phyloP scores from a whole-genome alignment of 2,888 invertebrate genomes.

The Isotomurus palustris region DNA sequence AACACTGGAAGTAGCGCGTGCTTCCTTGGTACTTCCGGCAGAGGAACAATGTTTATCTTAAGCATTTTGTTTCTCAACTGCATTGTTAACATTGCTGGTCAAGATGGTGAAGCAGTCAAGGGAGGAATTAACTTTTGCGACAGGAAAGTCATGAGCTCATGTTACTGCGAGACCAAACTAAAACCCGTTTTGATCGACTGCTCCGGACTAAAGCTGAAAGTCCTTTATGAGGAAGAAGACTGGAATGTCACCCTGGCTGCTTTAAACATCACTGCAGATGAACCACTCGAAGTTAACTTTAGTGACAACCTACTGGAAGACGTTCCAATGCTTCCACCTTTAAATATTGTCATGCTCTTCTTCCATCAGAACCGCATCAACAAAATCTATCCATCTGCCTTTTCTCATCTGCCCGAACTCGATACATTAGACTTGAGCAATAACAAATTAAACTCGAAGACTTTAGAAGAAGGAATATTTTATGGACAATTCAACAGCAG shows the following conservation, averaged over 20 bases:
- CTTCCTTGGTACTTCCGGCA: too few relatives aligned
- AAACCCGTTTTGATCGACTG: conserved; percentile 12
- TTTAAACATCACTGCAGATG: conserved; percentile 2
- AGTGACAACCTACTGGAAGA: conserved; percentile 22
- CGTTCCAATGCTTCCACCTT: conserved; percentile 21
- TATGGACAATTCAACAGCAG: conserved; percentile 25
- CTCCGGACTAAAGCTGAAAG: conserved; percentile 7
- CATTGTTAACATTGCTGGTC: background rate
- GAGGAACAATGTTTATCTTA: too few relatives aligned
- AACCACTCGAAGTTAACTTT: conserved; percentile 27
- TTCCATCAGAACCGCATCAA: conserved; percentile 30
- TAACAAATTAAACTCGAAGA: conserved; percentile 25
- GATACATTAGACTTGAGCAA: conserved; percentile 32
- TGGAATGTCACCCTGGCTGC: conserved; percentile 31
- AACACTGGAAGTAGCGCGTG: too few relatives aligned
- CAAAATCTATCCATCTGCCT: conserved; percentile 33
- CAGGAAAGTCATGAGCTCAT: conserved; percentile 4
- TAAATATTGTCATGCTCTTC: conserved; percentile 20
- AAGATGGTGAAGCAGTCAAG: background rate
- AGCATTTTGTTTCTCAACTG: too few relatives aligned
- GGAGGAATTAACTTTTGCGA: conserved; percentile 17
- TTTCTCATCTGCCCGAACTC: conserved; percentile 29
- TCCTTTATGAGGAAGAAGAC: conserved; percentile 24
- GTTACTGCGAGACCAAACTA: conserved; percentile 12
- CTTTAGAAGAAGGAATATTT: conserved; percentile 32